Conservation (phyloP, 2,888 invertebrate genomes). For the Eulithis testata region DNA sequence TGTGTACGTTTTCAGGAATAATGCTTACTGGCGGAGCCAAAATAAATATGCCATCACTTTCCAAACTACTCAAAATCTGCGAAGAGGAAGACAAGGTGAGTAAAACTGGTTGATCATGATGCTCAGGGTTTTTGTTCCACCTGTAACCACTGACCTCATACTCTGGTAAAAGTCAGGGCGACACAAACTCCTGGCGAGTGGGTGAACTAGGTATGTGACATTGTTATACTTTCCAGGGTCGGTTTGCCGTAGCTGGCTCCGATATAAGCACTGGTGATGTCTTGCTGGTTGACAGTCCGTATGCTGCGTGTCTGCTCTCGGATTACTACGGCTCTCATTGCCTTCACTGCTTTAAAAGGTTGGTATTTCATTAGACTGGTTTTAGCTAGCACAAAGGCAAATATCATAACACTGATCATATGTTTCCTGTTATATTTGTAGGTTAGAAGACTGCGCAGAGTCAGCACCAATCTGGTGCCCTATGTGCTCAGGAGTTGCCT, state of each 20-base stretch:
- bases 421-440: slow-evolving; percentile 32
- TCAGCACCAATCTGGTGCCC: slow-evolving; percentile 89
- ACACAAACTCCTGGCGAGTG: too few species aligned
- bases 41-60: slow-evolving; percentile 82
- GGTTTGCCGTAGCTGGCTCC: slow-evolving; percentile 87
- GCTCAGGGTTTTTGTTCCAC: too few species aligned
- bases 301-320: slow-evolving; percentile 89
- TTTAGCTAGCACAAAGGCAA: neutral
- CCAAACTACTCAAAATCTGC: slow-evolving; percentile 84
- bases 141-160: too few species aligned
- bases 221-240: slow-evolving; percentile 77
- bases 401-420: too few species aligned
- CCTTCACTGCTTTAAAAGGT: slow-evolving; percentile 92
- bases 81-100: slow-evolving; percentile 81
- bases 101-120: too few species aligned
- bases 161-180: too few species aligned
- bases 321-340: slow-evolving; percentile 92
- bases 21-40: slow-evolving; percentile 81
- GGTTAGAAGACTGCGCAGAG: slow-evolving; percentile 60
- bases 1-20: slow-evolving; percentile 52
- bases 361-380: neutral
- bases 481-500: slow-evolving; percentile 90
- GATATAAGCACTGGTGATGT: slow-evolving; percentile 88
- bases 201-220: too few species aligned
- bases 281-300: slow-evolving; percentile 88